These are phyloP conservation scores for Dastarcus helophoroides DNA, from an alignment of 2,888 invertebrate species.

Conservation along the genomic window DNA sequence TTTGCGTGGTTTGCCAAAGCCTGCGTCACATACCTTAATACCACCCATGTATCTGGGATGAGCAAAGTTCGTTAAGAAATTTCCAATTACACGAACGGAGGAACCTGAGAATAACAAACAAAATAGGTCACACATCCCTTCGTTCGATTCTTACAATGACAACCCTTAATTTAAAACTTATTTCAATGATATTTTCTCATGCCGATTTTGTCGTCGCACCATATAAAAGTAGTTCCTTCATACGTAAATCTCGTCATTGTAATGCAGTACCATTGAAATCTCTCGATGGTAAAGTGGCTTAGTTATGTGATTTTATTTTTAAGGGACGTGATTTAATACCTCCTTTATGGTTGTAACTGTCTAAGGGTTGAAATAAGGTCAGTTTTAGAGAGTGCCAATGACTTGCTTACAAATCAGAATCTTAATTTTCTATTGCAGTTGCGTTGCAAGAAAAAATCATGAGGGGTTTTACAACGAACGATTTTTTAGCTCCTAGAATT, in stretches of 20 bases:
- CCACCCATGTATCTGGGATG: too few species aligned
- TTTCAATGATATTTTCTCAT: slow-evolving; percentile 38
- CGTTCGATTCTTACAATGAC: slow-evolving; percentile 31
- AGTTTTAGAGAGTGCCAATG: slow-evolving; percentile 28
- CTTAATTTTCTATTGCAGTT: slow-evolving; percentile 15
- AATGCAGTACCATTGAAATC: slow-evolving; percentile 8
- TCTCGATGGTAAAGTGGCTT: slow-evolving; percentile 20
- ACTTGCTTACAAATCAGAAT: slow-evolving; percentile 10
- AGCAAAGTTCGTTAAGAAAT: too few species aligned
- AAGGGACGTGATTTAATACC: slow-evolving; percentile 38
- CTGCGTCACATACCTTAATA: too few species aligned
- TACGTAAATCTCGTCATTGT: slow-evolving; percentile 6
- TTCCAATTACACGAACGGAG: too few species aligned
- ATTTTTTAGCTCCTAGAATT: too few species aligned
- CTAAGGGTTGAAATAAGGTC: slow-evolving; percentile 34
- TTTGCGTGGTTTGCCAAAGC: too few species aligned
- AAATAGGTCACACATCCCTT: slow-evolving; percentile 27
- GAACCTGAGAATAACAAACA: too few species aligned
- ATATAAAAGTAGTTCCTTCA: slow-evolving; percentile 16
- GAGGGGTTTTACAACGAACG: too few species aligned
- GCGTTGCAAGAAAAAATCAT: too few species aligned
- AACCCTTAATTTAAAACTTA: slow-evolving; percentile 38
- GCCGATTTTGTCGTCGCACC: slow-evolving; percentile 17
- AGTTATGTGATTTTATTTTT: slow-evolving; percentile 32
- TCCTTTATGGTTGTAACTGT: slow-evolving; percentile 35